These are phyloP conservation scores for Mellivora capensis DNA, from an alignment of 2,113 vertebrate genomes.

Conservation along the genomic window DNA sequence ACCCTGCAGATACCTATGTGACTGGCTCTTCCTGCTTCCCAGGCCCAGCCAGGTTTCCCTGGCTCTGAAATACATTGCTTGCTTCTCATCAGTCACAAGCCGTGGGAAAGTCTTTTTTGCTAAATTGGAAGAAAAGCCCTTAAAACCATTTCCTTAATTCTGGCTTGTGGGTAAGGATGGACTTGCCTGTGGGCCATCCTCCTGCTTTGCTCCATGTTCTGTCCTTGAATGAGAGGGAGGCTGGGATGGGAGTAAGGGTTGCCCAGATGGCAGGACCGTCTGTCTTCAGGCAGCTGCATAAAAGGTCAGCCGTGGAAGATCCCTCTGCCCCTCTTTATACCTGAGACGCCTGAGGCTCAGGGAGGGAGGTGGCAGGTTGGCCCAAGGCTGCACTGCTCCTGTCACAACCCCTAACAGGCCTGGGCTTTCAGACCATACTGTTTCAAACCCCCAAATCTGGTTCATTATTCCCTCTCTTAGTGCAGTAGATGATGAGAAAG, in stretches of 20 bases:
- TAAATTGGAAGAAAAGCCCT: background rate
- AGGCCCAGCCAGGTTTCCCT: background rate
- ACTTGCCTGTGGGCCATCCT: background rate
- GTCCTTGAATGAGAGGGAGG: background rate
- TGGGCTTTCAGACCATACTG: background rate
- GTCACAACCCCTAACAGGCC: background rate
- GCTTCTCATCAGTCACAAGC: background rate
- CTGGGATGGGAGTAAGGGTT: background rate
- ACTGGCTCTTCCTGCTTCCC: background rate
- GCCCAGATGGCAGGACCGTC: background rate
- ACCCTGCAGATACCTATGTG: background rate
- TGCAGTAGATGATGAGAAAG: background rate
- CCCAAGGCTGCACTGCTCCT: background rate
- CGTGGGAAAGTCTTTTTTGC: background rate
- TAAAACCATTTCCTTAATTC: background rate
- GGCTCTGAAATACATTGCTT: background rate
- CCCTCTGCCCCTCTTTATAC: background rate
- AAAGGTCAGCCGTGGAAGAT: background rate
- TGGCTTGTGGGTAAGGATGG: background rate
- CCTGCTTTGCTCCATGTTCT: background rate
- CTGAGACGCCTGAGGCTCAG: background rate
- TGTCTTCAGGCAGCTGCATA: background rate
- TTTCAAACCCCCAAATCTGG: background rate
- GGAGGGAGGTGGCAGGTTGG: background rate
- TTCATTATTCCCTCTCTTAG: background rate